Base-by-base conservation (phyloP, 2,888 invertebrate species). In the Lordiphosa andalusiaca region DNA sequence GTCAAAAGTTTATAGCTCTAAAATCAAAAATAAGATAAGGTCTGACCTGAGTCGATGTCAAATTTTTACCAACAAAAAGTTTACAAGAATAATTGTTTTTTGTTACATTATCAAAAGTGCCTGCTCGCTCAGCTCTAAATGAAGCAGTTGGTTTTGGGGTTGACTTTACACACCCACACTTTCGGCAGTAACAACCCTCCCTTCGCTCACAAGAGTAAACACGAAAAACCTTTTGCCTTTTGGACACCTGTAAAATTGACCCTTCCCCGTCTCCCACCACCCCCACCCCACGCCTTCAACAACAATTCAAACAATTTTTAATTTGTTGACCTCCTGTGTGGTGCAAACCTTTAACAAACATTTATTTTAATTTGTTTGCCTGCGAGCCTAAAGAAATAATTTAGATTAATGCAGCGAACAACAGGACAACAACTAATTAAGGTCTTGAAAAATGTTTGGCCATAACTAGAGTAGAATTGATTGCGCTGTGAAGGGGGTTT, bases 331-430 rank as follows among this genome's bases (percentile, higher is more conserved):
- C 65, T 59, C 75, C 65, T 59, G 9, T 73, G 25, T 66, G 21
- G 12, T 53, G 46, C 50, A 37, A 46, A 58, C 56, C 48, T 58
- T 47, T 65, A 59, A 40, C 66, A 61, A 74, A 72, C 62, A 81
- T 77, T 73, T 67, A 63, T 75, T 68, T 68, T 65, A 71, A 71
- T 74, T 82, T 75, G 69, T 82, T 78, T 67, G 70, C 75, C 65
- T 57, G 64, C 63, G 57, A 35, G 50, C 58, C 70, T 62, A 60
- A 66, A 59, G 54, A 75, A 76, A 78, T 78, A 76, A 78, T 83
- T 75, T 73, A 67, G 68, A 80, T 83, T 63, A 83, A 80, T 83
- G 48, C 52, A 19, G 7, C 12, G 23, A 40, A 39, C 60, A 56
- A 19, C 19, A 33, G 48, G 16, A 16, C 16, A 16, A 35, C 30